Conservation (phyloP, 2,888 invertebrate species). For the Hyppa rectilinea region DNA sequence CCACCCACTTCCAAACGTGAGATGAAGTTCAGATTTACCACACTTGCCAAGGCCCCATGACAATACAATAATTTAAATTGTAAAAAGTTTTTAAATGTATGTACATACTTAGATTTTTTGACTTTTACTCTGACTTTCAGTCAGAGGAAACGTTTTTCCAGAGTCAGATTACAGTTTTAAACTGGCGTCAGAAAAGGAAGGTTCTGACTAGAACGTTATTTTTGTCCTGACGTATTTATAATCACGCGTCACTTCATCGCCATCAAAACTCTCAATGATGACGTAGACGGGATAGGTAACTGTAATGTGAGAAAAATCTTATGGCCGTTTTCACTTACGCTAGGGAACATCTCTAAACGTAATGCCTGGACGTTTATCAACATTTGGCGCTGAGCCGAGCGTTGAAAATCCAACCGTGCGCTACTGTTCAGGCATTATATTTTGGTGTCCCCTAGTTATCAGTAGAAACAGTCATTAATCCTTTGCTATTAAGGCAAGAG, state of each 20-base stretch:
- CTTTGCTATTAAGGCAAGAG: too few relatives aligned
- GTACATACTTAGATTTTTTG: too few relatives aligned
- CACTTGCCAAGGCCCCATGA: too few relatives aligned
- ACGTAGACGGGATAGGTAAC: background rate
- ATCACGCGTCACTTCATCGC: too few relatives aligned
- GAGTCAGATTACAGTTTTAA: too few relatives aligned
- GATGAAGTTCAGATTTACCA: too few relatives aligned
- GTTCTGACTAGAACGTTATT: background rate
- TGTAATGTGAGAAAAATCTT: background rate
- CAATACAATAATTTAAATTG: too few relatives aligned
- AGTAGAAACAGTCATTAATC: background rate
- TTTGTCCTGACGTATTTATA: background rate
- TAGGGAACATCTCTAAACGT: background rate
- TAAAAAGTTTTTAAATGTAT: too few relatives aligned
- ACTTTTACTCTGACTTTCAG: background rate
- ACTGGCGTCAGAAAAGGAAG: background rate
- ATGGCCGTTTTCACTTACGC: background rate
- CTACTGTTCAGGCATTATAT: background rate
- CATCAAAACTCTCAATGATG: background rate
- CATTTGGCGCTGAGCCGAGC: background rate
- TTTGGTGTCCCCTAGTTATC: too few relatives aligned
- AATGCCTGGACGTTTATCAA: background rate
- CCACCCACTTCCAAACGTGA: too few relatives aligned
- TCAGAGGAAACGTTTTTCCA: background rate
- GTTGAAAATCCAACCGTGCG: background rate